Conservation (phyloP, 2,113 vertebrate genomes). For the Takifugu flavidus region DNA sequence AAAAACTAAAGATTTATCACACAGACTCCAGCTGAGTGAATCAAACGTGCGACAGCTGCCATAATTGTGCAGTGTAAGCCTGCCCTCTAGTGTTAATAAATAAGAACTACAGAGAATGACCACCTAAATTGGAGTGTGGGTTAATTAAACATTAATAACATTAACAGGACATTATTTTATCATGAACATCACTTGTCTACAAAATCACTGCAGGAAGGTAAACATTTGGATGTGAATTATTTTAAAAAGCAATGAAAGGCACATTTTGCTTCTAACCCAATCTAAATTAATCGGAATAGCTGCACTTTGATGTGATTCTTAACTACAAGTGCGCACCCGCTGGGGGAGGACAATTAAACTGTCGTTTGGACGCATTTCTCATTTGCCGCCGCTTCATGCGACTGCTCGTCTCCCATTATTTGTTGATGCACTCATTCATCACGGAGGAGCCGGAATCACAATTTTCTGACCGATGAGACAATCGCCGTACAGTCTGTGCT, state of each 20-base stretch:
- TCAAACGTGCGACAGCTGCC: background rate
- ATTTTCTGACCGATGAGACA: slow-evolving; percentile 7
- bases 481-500: slow-evolving; percentile 13
- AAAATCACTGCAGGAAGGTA: background rate
- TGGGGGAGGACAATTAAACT: slow-evolving; percentile 13
- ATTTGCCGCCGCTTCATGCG: slow-evolving; percentile 1
- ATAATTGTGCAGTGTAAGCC: slow-evolving; percentile 23
- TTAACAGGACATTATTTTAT: too few species aligned
- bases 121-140: background rate
- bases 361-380: slow-evolving; percentile 18
- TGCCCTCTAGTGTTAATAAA: slow-evolving; percentile 47
- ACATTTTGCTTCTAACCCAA: background rate
- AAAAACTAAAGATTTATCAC: background rate
- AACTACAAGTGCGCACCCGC: background rate
- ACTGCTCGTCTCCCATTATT: slow-evolving; percentile 1
- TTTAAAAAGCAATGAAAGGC: slow-evolving; percentile 1
- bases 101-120: slow-evolving; percentile 1
- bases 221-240: background rate
- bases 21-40: background rate
- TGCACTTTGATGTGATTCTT: background rate
- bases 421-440: slow-evolving; percentile 28
- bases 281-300: slow-evolving; percentile 4
- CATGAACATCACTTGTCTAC: background rate
- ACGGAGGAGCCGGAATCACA: background rate
- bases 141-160: background rate